A percentile compares a stretch with the other conserved stretches of the same genome.
Evolutionary conservation across 2,113 vertebrate genomes (phyloP).

Genomic region (Ammodytes dubius): DNA sequence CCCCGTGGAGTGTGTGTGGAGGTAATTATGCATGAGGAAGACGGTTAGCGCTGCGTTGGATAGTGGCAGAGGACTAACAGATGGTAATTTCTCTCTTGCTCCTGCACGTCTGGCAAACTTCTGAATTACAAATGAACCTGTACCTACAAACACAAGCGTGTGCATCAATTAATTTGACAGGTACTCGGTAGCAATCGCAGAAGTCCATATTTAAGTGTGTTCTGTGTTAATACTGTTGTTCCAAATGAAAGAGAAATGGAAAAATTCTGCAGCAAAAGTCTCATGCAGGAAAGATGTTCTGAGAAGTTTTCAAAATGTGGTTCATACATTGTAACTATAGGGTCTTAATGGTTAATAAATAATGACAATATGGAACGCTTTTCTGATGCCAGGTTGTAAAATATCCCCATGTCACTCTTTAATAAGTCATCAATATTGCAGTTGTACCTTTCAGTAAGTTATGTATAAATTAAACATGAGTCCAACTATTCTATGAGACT

Average conservation of each 20-base stretch:
- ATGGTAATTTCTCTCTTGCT: conserved; percentile 67
- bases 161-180: neutral
- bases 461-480: neutral
- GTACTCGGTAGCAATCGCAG: conserved; percentile 6
- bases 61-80: conserved; percentile 71
- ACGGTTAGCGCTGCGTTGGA: conserved; percentile 62
- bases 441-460: neutral
- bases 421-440: neutral
- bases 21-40: conserved; percentile 77
- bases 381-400: neutral
- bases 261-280: neutral
- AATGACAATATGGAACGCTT: neutral
- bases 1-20: conserved; percentile 34
- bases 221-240: neutral
- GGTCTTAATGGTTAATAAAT: neutral
- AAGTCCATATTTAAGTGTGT: neutral
- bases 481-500: neutral
- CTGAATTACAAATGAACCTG: conserved; percentile 48
- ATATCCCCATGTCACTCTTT: neutral
- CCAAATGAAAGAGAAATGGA: neutral
- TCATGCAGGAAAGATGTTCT: neutral
- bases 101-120: conserved; percentile 60
- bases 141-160: conserved; percentile 3
- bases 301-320: neutral
- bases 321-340: neutral